Evolutionary conservation across 2,797 vertebrate genomes (phyloP).

Genomic region (Sebastes diploproa): DNA sequence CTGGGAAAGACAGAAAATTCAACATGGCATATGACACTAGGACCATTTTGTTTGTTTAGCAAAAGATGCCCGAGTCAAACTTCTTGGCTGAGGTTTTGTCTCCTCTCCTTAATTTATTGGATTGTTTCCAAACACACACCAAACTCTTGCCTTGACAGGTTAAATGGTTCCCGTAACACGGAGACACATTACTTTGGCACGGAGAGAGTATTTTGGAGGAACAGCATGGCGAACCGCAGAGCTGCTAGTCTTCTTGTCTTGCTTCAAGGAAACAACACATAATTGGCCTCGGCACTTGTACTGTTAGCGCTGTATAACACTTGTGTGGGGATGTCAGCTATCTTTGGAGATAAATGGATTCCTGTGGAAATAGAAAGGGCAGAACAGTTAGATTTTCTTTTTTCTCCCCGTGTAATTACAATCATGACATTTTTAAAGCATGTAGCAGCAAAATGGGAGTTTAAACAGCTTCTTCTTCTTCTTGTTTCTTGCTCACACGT

Average conservation of each 20-base stretch:
- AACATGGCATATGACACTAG: background rate
- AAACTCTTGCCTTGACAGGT: constrained; percentile 75
- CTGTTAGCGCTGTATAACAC: constrained; percentile 54
- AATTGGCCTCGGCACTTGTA: constrained; percentile 64
- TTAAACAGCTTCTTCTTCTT: constrained; percentile 8
- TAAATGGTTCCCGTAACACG: constrained; percentile 76
- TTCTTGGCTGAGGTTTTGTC: constrained; percentile 65
- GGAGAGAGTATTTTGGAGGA: constrained; percentile 43
- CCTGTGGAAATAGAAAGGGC: constrained; percentile 51
- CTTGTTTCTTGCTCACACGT: background rate
- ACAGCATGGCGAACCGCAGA: constrained; percentile 42
- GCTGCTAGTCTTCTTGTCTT: constrained; percentile 50
- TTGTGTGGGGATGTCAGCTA: constrained; percentile 51
- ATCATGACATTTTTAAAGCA: constrained; percentile 42
- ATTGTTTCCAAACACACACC: constrained; percentile 73
- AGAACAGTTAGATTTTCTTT: constrained; percentile 11
- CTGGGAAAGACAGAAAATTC: background rate
- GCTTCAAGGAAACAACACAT: constrained; percentile 65
- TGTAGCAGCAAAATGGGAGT: background rate
- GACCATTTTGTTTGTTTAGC: constrained; percentile 25
- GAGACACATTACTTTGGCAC: constrained; percentile 71
- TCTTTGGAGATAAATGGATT: constrained; percentile 59
- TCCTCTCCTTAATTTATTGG: constrained; percentile 71
- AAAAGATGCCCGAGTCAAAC: constrained; percentile 39
- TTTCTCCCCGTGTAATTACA: constrained; percentile 30